phyloP scores from a whole-genome alignment of 2,113 vertebrate species.

The Eonycteris spelaea region DNA sequence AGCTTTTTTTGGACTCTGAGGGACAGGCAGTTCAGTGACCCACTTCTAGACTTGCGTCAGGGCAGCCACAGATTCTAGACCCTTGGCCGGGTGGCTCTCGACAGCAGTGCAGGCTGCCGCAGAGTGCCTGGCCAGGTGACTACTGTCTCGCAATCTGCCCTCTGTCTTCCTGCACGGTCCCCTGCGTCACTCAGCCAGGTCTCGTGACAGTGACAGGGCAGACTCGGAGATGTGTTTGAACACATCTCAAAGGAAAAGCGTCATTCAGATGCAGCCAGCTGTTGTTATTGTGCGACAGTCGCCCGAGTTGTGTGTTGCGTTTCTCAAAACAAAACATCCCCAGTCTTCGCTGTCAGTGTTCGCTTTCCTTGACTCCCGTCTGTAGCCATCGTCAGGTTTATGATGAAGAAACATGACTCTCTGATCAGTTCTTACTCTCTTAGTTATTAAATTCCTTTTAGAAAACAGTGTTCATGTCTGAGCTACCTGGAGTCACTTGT shows the following conservation, averaged over 20 bases:
- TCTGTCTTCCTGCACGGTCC: not conserved
- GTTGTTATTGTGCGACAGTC: rapidly evolving
- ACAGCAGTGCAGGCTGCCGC: too few relatives aligned
- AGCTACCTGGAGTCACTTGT: not conserved
- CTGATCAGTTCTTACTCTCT: not conserved
- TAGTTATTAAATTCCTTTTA: not conserved
- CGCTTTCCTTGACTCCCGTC: not conserved
- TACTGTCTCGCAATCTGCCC: too few relatives aligned
- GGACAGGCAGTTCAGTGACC: not conserved
- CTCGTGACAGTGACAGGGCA: not conserved
- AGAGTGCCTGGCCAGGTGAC: too few relatives aligned
- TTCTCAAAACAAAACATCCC: not conserved
- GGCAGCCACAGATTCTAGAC: not conserved
- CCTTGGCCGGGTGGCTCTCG: too few relatives aligned
- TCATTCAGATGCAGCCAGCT: not conserved
- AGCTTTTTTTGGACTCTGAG: not conserved
- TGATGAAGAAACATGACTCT: not conserved
- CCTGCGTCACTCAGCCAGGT: not conserved
- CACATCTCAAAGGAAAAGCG: not conserved
- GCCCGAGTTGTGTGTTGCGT: not conserved
- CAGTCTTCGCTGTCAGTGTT: not conserved
- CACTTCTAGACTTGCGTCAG: not conserved
- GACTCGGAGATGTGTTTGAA: not conserved
- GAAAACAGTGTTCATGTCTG: not conserved
- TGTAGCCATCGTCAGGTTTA: not conserved